phyloP scores from a whole-genome alignment of 2,797 vertebrate species.

The Nasua narica region DNA sequence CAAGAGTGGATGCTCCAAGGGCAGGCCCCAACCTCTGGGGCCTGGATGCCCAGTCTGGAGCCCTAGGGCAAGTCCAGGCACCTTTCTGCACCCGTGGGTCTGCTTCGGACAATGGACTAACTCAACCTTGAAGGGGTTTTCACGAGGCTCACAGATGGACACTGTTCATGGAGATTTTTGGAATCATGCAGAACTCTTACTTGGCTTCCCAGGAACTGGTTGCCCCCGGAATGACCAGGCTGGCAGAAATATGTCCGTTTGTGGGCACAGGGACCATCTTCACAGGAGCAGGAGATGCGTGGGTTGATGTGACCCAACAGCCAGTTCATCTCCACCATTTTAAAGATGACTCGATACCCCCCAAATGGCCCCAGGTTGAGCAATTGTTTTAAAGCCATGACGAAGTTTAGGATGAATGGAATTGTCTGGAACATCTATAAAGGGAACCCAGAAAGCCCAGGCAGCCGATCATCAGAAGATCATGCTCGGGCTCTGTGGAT shows the following conservation, averaged over 20 bases:
- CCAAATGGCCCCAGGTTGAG: background rate
- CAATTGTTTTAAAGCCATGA: background rate
- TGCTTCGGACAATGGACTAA: background rate
- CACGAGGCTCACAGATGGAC: background rate
- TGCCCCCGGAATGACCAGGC: background rate
- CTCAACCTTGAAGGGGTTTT: fast-evolving
- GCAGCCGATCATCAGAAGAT: background rate
- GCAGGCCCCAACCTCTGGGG: fast-evolving
- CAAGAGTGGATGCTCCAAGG: background rate
- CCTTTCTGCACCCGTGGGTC: background rate
- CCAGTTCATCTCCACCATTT: background rate
- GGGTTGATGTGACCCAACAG: background rate
- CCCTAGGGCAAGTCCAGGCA: background rate
- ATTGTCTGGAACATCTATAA: constrained; percentile 56
- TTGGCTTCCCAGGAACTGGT: background rate
- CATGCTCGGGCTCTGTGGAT: background rate
- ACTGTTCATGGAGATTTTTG: background rate
- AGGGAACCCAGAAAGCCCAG: constrained; percentile 46
- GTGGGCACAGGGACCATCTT: background rate
- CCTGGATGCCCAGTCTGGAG: background rate
- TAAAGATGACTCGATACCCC: background rate
- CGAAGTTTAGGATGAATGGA: background rate
- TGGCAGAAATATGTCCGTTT: background rate
- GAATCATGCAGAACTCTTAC: background rate
- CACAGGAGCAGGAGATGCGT: fast-evolving